phyloP scores from a whole-genome alignment of 2,797 vertebrate species.

The Coregonus sp. region DNA sequence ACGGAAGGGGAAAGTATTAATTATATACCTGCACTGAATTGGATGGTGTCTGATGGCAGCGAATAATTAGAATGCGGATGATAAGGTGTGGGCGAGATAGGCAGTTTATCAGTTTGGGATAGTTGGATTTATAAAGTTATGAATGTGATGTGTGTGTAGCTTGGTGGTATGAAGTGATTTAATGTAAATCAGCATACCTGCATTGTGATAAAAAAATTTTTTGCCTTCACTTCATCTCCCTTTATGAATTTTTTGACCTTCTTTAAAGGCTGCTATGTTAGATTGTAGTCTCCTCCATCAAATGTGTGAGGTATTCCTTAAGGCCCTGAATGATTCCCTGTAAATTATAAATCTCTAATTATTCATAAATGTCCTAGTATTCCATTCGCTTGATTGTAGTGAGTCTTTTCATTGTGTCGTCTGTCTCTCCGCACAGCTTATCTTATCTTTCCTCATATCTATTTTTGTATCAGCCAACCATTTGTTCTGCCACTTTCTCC shows the following conservation, averaged over 20 bases:
- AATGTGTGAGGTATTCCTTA: conserved; percentile 17
- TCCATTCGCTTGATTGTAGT: conserved; percentile 30
- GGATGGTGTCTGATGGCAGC: conserved; percentile 57
- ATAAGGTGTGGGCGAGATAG: conserved; percentile 40
- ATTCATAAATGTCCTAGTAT: conserved; percentile 14
- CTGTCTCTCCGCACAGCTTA: conserved; percentile 43
- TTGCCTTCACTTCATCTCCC: conserved; percentile 4
- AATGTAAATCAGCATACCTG: conserved; percentile 41
- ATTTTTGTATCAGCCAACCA: conserved; percentile 16
- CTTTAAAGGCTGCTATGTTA: neutral
- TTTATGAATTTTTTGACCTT: neutral
- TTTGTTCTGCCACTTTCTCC: conserved; percentile 38
- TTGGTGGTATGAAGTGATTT: conserved; percentile 18
- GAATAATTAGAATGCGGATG: conserved; percentile 65
- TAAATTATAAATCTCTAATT: conserved; percentile 20
- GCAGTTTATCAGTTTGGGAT: conserved; percentile 42
- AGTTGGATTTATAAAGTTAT: conserved; percentile 31
- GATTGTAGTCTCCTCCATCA: neutral
- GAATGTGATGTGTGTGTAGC: conserved; percentile 46
- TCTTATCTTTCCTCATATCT: conserved; percentile 44
- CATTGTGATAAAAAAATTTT: conserved; percentile 20
- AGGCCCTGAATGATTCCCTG: conserved; percentile 35
- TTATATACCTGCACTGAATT: conserved; percentile 68
- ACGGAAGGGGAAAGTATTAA: conserved; percentile 75
- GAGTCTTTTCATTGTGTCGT: conserved; percentile 47